These are phyloP conservation scores for Gymnogyps californianus DNA, from an alignment of 2,113 vertebrate species.

Conservation along the genomic window DNA sequence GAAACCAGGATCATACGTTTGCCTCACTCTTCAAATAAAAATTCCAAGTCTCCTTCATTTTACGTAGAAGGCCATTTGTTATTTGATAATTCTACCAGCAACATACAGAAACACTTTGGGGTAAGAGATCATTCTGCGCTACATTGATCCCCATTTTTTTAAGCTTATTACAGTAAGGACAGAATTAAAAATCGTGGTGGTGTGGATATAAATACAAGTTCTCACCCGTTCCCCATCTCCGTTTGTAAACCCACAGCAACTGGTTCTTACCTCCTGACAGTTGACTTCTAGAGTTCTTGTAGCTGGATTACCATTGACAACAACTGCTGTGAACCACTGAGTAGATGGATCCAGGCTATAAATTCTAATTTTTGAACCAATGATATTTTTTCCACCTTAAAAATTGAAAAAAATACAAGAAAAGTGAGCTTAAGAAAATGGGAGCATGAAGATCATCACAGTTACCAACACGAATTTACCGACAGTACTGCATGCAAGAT, in stretches of 20 bases:
- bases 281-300: conserved; percentile 76
- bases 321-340: conserved; percentile 79
- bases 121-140: neutral
- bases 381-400: conserved; percentile 76
- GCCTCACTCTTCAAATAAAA: neutral
- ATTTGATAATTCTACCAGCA: neutral
- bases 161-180: neutral
- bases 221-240: neutral
- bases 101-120: neutral
- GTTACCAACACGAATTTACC: neutral
- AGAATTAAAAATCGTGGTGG: neutral
- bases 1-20: neutral
- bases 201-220: neutral
- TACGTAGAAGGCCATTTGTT: neutral
- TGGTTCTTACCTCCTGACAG: conserved; percentile 75
- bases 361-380: conserved; percentile 79
- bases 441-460: neutral
- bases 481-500: neutral
- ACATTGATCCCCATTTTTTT: neutral
- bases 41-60: neutral
- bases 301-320: conserved; percentile 73
- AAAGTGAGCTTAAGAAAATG: neutral
- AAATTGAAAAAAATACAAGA: neutral
- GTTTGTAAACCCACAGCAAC: neutral
- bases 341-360: conserved; percentile 79